These are phyloP conservation scores for Chondrosia reniformis DNA, from an alignment of 37 sponge, comb jelly and placozoan genomes.

Conservation along the genomic window DNA sequence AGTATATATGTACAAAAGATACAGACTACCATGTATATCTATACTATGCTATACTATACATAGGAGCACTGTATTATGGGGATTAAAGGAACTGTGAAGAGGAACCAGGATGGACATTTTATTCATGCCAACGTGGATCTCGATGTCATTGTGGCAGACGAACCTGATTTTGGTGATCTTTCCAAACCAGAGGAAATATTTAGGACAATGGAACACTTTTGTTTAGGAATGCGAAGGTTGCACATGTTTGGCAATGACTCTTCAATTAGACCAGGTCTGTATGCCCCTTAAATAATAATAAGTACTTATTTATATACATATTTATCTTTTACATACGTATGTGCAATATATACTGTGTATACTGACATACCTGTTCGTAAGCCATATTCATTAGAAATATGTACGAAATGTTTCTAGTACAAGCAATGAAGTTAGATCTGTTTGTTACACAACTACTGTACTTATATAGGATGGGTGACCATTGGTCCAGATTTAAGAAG, in stretches of 20 bases:
- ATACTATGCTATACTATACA: not conserved
- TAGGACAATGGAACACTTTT: slow-evolving; percentile 94
- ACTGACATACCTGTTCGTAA: not conserved
- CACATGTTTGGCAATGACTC: slow-evolving; percentile 89
- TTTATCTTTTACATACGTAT: not conserved
- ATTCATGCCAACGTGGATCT: slow-evolving; percentile 97
- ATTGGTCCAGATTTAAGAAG: slow-evolving; percentile 83
- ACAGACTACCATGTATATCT: not conserved
- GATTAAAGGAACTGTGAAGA: slow-evolving; percentile 88
- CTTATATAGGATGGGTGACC: slow-evolving; percentile 84
- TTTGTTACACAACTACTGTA: too few species aligned
- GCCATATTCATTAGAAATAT: not conserved
- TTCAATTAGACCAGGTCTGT: slow-evolving; percentile 68
- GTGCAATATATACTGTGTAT: not conserved
- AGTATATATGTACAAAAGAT: too few species aligned
- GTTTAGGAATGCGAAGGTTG: slow-evolving; percentile 84
- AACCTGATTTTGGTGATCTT: slow-evolving; percentile 68
- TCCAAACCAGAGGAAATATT: slow-evolving; percentile 94
- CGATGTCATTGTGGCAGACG: slow-evolving; percentile 93
- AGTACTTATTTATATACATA: not conserved
- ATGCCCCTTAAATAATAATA: not conserved
- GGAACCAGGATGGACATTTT: slow-evolving; percentile 92
- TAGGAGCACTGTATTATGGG: slow-evolving; percentile 95
- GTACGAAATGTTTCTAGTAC: too few species aligned
- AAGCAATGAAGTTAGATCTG: too few species aligned